These are phyloP conservation scores for Theristicus caerulescens DNA, from an alignment of 2,113 vertebrate species.

Conservation along the genomic window DNA sequence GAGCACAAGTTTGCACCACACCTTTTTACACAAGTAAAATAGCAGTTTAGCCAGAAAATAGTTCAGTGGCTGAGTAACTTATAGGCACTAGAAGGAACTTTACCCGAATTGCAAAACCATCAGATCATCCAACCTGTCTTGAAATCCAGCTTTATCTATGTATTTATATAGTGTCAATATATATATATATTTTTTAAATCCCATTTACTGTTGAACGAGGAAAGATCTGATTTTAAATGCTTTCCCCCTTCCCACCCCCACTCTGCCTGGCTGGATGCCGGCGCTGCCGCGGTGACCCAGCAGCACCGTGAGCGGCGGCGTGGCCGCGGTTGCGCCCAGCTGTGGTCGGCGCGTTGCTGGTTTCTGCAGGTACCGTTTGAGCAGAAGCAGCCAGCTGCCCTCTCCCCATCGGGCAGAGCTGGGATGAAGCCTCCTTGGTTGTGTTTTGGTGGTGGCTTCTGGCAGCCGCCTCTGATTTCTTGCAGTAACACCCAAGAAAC, in stretches of 20 bases:
- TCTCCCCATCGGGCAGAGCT: background rate
- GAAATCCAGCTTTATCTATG: slow-evolving; percentile 48
- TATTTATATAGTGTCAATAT: slow-evolving; percentile 46
- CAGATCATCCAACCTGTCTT: background rate
- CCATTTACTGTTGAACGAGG: slow-evolving; percentile 6
- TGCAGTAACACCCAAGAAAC: background rate
- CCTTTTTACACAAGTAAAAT: background rate
- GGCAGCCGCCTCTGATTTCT: background rate
- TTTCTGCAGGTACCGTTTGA: background rate
- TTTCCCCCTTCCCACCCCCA: background rate
- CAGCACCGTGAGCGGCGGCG: fast-evolving
- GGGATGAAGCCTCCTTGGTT: background rate
- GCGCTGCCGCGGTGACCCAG: background rate
- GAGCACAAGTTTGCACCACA: slow-evolving; percentile 70
- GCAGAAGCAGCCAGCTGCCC: background rate
- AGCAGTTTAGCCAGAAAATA: background rate
- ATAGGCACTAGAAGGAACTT: slow-evolving; percentile 11
- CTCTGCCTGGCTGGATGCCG: background rate
- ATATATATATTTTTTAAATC: slow-evolving; percentile 53
- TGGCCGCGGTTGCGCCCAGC: background rate
- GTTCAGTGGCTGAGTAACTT: background rate
- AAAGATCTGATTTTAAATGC: slow-evolving; percentile 23
- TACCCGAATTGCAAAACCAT: background rate
- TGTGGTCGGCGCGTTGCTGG: background rate
- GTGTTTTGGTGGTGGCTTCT: background rate